These are phyloP conservation scores for Microcebus griseorufus DNA, from an alignment of 2,113 vertebrate genomes.

Conservation along the genomic window DNA sequence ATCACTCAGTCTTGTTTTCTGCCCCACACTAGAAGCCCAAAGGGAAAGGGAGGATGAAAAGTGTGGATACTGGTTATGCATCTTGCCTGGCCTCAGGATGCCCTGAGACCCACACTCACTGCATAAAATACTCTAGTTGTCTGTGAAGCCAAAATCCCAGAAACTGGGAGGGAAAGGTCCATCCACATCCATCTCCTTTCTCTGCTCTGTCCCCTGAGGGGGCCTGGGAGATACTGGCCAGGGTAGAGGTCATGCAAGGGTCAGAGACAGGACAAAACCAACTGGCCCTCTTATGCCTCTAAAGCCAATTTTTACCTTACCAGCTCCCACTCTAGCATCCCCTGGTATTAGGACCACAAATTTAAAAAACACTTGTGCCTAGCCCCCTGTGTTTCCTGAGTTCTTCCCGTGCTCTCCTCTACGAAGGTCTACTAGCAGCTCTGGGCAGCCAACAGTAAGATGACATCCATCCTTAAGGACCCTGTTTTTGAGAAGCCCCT, in stretches of 20 bases:
- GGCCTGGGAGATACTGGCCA: background rate
- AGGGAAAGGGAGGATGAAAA: background rate
- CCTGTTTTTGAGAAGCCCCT: slow-evolving; percentile 22
- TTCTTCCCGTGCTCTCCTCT: background rate
- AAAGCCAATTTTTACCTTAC: background rate
- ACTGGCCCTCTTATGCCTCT: background rate
- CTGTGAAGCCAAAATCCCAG: background rate
- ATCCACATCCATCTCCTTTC: background rate
- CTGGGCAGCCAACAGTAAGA: background rate
- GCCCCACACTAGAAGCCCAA: background rate
- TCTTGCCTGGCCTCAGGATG: background rate
- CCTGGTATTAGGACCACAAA: background rate
- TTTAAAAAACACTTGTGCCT: background rate
- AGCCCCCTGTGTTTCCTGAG: background rate
- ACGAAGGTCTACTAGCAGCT: background rate
- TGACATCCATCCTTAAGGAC: background rate
- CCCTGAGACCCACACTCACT: background rate
- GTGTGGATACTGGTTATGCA: background rate
- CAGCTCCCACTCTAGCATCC: background rate
- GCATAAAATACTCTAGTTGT: background rate
- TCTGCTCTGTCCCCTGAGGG: background rate
- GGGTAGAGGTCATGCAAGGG: background rate
- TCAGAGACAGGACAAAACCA: slow-evolving; percentile 2
- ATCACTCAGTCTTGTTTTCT: background rate
- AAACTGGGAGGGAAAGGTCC: background rate